Conservation (phyloP, 1,140 invertebrate genomes). For the Maconellicoccus hirsutus region DNA sequence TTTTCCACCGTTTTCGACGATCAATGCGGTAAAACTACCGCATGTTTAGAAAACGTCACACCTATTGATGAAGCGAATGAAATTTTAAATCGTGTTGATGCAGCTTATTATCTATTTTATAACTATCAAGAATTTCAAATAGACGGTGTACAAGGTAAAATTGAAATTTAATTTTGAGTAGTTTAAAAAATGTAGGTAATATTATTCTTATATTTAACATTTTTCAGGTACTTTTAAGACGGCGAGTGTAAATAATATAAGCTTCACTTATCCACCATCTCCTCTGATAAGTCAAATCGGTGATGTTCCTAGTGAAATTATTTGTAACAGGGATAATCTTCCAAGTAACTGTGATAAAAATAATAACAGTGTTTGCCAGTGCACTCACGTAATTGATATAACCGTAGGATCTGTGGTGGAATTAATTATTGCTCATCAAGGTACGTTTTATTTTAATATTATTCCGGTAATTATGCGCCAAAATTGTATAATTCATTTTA, state of each 20-base stretch:
- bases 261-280: background rate
- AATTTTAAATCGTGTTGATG: background rate
- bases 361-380: background rate
- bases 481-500: background rate
- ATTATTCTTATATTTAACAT: too few relatives aligned
- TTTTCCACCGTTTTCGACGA: background rate
- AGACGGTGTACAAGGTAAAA: background rate
- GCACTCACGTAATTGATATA: conserved; percentile 10
- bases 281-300: background rate
- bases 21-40: background rate
- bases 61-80: background rate
- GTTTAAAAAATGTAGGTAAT: too few relatives aligned
- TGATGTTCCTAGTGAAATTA: background rate
- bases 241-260: background rate
- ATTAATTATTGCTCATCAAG: background rate
- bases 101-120: background rate
- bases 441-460: background rate
- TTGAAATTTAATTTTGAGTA: background rate
- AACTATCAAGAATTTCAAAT: background rate
- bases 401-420: background rate
- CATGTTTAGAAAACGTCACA: background rate
- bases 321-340: background rate
- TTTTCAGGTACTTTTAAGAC: background rate
- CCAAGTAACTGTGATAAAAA: background rate
- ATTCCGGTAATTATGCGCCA: background rate